Percentiles rank a stretch among this genome's conserved stretches.
Conservation (phyloP, 2,113 vertebrate species). For the Cinclus mexicanus region DNA sequence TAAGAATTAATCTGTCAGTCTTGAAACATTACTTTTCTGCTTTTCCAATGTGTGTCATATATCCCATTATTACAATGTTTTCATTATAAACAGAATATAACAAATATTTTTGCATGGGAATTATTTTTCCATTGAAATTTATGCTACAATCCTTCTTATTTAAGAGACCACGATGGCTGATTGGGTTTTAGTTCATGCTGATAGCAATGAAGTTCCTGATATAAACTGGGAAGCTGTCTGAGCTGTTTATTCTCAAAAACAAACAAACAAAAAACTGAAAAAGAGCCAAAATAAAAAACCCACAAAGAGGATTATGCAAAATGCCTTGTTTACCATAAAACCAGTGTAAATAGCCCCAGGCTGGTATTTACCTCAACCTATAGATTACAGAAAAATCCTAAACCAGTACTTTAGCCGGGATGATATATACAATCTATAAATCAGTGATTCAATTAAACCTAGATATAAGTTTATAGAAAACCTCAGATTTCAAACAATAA, state of each 20-base stretch:
- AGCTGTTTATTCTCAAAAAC: neutral
- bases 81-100: neutral
- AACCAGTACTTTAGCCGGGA: neutral
- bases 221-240: neutral
- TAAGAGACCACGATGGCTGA: neutral
- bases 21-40: neutral
- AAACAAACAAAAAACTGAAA: neutral
- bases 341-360: neutral
- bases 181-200: neutral
- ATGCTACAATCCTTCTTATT: neutral
- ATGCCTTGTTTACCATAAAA: neutral
- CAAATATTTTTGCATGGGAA: neutral
- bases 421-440: neutral
- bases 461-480: neutral
- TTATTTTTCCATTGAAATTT: neutral
- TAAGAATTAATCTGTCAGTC: neutral
- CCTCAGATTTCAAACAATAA: neutral
- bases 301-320: neutral
- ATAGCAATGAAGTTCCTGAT: neutral
- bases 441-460: neutral
- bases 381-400: neutral
- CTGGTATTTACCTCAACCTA: neutral
- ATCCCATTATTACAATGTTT: neutral
- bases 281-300: too few relatives aligned
- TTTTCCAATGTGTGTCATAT: neutral